phyloP scores from a whole-genome alignment of 2,888 invertebrate species.

The Micoletzkya japonica region DNA sequence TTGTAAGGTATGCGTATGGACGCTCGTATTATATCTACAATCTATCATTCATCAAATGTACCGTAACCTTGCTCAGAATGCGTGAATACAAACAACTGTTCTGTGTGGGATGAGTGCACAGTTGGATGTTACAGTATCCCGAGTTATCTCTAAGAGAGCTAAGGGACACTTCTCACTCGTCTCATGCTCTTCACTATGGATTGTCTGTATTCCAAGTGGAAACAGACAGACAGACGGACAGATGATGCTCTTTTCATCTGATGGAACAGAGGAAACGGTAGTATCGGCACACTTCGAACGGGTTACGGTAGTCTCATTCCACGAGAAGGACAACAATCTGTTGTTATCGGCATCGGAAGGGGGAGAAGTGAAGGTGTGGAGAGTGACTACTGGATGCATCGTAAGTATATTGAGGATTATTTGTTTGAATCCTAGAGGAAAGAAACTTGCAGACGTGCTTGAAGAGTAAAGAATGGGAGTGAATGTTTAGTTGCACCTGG shows the following conservation, averaged over 20 bases:
- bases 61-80: no score
- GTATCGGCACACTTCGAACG: not conserved
- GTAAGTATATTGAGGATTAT: not conserved
- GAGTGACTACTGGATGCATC: not conserved
- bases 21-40: no score
- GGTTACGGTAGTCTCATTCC: not conserved
- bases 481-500: not conserved
- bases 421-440: not conserved
- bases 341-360: not conserved
- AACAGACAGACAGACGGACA: not conserved
- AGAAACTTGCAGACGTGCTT: not conserved
- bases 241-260: not conserved
- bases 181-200: not conserved
- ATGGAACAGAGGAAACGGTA: no score
- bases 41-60: no score
- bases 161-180: not conserved
- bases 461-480: no score
- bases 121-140: no score
- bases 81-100: no score
- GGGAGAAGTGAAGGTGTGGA: constrained; percentile 19
- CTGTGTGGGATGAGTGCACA: no score
- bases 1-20: no score
- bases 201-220: not conserved
- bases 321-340: not conserved
- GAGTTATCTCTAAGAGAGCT: no score